Base-by-base conservation (phyloP, 2,797 vertebrate genomes). In the Rhadinocentrus ornatus region DNA sequence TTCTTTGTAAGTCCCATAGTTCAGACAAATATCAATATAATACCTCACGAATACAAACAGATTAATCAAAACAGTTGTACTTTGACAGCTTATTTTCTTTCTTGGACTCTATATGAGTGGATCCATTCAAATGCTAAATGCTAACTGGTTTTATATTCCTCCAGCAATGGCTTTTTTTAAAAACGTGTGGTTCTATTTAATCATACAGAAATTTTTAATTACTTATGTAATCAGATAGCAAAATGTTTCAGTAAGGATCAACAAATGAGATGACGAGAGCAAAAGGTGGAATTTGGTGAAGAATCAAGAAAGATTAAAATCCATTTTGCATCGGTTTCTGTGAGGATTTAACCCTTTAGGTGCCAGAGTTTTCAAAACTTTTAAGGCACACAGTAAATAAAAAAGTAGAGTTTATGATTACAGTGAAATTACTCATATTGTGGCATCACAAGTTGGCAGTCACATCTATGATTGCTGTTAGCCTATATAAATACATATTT, bases 191-290 rank as follows among this genome's bases (percentile, higher is more conserved):
- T 71, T 84, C 71, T 57, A 67, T 72, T 72, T 84, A 75, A 85
- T 87, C 56, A 79, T 59, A 78, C 75, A 81, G 71, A 63, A 74
- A 77, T 92, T 91, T 91, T 89, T 89, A 89, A 91, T 89, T 82
- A 89, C 20, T 59, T 59, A 57, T 22, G 26, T 75, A 81, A 91
- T 90, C 76, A 83, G 78, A 91, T 87, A 70, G 68, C 62, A 35
- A 66, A 71, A 50, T 75, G 69, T 83, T 79, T 75, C 44, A 48
- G 61, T 73, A 4, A 37, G 62, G 60, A 50, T 77, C 26, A 52
- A 71, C 53, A 72, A 71, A 69, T 32, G 48, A 63, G 46, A 48
- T 3, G 0, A 3, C 44, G 16, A 13, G 12, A 58, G 26, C 0
- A 56, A 50, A 16, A 37, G 54, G 63, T 76, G 56, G 26, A 66